A percentile compares a stretch with the other conserved stretches of the same genome.
These are phyloP conservation scores for Syngnathus acus DNA, from an alignment of 2,797 vertebrate genomes.

Conservation along the genomic window DNA sequence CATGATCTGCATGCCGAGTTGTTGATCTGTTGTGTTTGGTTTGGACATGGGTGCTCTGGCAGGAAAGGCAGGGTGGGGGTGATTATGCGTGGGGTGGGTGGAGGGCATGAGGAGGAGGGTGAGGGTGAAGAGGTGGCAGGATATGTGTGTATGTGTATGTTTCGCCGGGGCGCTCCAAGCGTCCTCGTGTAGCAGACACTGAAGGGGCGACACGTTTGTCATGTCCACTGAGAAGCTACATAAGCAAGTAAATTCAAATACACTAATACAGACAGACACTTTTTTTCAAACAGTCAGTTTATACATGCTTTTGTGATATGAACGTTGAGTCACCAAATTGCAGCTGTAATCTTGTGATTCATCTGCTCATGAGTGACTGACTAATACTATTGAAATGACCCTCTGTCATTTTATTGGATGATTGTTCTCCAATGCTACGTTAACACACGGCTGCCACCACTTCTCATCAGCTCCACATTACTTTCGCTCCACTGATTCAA, in stretches of 20 bases:
- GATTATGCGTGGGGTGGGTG: constrained; percentile 55
- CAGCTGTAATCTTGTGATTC: constrained; percentile 38
- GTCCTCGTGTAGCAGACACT: constrained; percentile 46
- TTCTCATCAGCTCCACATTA: constrained; percentile 22
- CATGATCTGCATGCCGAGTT: constrained; percentile 75
- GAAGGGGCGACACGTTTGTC: constrained; percentile 67
- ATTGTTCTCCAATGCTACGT: constrained; percentile 27
- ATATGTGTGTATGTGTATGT: constrained; percentile 30
- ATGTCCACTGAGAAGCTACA: constrained; percentile 69
- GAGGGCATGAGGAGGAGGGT: constrained; percentile 31
- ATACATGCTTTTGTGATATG: constrained; percentile 25
- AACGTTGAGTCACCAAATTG: constrained; percentile 47
- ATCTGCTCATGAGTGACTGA: constrained; percentile 47
- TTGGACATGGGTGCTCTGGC: constrained; percentile 68
- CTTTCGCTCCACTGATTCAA: constrained; percentile 31
- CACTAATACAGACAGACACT: constrained; percentile 39
- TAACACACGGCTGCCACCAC: constrained; percentile 24
- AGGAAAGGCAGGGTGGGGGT: constrained; percentile 42
- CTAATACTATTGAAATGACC: constrained; percentile 44
- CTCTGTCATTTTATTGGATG: constrained; percentile 34
- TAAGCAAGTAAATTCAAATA: constrained; percentile 55
- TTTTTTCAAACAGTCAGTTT: constrained; percentile 2
- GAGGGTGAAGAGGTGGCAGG: constrained; percentile 52
- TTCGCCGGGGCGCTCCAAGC: constrained; percentile 28
- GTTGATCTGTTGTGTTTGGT: constrained; percentile 75